Evolutionary conservation across 2,797 vertebrate genomes (phyloP).

Genomic region (Salarias fasciatus): DNA sequence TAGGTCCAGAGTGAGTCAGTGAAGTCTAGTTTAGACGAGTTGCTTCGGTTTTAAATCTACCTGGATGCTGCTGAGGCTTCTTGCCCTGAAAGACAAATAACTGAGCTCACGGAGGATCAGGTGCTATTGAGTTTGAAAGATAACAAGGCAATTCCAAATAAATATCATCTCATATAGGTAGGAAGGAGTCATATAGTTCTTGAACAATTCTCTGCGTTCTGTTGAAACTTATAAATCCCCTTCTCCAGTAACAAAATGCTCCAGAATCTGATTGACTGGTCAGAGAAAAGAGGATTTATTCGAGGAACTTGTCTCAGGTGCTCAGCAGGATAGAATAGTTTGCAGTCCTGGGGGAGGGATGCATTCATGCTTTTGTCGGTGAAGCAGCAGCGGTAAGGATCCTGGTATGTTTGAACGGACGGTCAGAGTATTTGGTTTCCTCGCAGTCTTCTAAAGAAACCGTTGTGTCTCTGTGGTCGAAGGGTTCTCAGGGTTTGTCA

Average conservation of each 20-base stretch:
- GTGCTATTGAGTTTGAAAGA: conserved; percentile 20
- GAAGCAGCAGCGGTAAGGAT: conserved; percentile 71
- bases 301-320: conserved; percentile 36
- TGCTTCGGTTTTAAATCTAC: conserved; percentile 33
- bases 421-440: conserved; percentile 53
- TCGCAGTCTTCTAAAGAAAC: conserved; percentile 18
- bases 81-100: conserved; percentile 31
- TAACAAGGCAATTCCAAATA: conserved; percentile 42
- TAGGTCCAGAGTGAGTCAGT: conserved; percentile 44
- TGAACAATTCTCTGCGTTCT: conserved; percentile 3
- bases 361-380: conserved; percentile 80
- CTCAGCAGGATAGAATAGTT: conserved; percentile 32
- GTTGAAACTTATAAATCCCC: too few species aligned
- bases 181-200: conserved; percentile 33
- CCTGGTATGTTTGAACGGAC: conserved; percentile 50
- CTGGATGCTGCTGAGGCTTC: conserved; percentile 22
- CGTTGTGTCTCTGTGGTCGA: conserved; percentile 25
- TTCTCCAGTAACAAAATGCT: conserved; percentile 24
- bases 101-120: conserved; percentile 29
- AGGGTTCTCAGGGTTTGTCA: too few species aligned
- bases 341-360: conserved; percentile 26
- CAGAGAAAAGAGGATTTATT: conserved; percentile 30
- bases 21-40: conserved; percentile 30
- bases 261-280: conserved; percentile 47
- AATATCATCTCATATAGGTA: conserved; percentile 23